Conservation (phyloP, 2,113 vertebrate genomes). For the Catharus minimus region DNA sequence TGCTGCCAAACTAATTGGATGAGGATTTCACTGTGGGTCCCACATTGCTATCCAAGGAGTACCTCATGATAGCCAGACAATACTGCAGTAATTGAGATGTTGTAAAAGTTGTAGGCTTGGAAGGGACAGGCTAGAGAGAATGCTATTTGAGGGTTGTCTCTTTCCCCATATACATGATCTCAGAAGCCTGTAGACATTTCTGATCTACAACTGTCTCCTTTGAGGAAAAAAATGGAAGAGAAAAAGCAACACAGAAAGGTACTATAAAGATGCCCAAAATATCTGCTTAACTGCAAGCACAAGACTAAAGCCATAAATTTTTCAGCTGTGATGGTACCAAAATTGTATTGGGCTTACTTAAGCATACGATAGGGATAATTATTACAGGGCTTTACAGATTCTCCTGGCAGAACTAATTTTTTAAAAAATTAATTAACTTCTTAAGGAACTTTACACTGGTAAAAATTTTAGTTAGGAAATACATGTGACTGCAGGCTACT, state of each 20-base stretch:
- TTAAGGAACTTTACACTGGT: neutral
- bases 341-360: fast-evolving
- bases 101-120: neutral
- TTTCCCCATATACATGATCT: neutral
- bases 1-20: neutral
- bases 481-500: neutral
- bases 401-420: neutral
- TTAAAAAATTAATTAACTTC: neutral
- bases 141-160: neutral
- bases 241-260: neutral
- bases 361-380: neutral
- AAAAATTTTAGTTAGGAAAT: neutral
- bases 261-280: neutral
- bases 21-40: neutral
- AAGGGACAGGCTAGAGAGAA: neutral
- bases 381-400: neutral
- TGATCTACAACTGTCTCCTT: neutral
- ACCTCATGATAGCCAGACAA: neutral
- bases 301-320: neutral
- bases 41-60: neutral
- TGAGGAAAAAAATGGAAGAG: neutral
- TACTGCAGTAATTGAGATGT: neutral
- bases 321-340: neutral
- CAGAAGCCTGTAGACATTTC: neutral
- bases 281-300: neutral